A percentile compares a stretch with the other conserved stretches of the same genome.
Conservation (phyloP, 1,140 invertebrate species). For the Pachypeltis micranthus region DNA sequence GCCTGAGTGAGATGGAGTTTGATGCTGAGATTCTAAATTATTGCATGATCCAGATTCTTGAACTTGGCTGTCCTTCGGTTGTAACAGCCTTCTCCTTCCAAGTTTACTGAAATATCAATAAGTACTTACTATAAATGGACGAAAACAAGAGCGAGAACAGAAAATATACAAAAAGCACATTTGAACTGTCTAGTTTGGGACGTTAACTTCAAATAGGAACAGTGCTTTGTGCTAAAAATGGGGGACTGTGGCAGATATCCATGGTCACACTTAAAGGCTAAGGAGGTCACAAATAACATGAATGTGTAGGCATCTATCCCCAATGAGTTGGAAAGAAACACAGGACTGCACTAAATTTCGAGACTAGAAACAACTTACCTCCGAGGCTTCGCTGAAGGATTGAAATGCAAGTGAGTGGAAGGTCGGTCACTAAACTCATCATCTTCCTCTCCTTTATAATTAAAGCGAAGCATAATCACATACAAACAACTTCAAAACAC, state of each 20-base stretch:
- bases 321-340: not conserved
- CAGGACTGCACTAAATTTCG: not conserved
- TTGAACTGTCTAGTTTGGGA: not conserved
- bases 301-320: not conserved
- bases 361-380: not conserved
- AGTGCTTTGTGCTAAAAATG: not conserved
- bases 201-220: not conserved
- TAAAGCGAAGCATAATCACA: too few relatives aligned
- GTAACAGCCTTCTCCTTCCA: not conserved
- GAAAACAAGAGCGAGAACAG: not conserved
- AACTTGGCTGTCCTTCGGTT: not conserved
- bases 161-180: not conserved
- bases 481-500: too few relatives aligned
- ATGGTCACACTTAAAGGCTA: too few relatives aligned
- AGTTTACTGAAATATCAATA: conserved; percentile 1
- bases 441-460: too few relatives aligned
- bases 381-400: not conserved
- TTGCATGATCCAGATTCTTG: not conserved
- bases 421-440: too few relatives aligned
- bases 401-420: not conserved
- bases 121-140: too few relatives aligned
- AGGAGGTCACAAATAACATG: too few relatives aligned
- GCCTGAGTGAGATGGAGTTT: too few relatives aligned
- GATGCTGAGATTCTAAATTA: not conserved
- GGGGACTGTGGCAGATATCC: not conserved